These are phyloP conservation scores for Leptinotarsa texana DNA, from an alignment of 1,140 invertebrate species.

Conservation along the genomic window DNA sequence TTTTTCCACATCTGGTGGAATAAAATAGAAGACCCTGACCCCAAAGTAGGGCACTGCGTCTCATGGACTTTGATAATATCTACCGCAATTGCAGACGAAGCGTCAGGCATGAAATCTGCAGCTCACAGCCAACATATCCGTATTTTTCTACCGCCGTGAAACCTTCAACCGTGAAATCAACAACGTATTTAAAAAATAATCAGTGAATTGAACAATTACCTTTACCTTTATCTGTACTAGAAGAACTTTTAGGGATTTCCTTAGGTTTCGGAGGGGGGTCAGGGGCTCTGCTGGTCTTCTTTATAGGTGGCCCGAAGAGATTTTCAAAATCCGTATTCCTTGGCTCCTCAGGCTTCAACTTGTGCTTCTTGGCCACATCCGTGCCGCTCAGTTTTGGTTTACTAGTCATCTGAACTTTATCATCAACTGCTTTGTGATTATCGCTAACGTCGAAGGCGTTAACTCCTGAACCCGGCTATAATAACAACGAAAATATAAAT, in stretches of 20 bases:
- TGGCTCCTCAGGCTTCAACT: conserved; percentile 64
- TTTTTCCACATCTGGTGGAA: too few species aligned
- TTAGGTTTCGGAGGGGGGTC: conserved; percentile 56
- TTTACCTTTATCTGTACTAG: conserved; percentile 23
- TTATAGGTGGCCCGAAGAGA: conserved; percentile 79
- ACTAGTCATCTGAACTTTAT: conserved; percentile 61
- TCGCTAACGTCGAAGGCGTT: conserved; percentile 30
- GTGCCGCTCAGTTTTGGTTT: conserved; percentile 70
- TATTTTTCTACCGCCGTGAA: too few species aligned
- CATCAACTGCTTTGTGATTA: conserved; percentile 38
- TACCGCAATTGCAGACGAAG: too few species aligned
- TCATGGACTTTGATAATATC: too few species aligned
- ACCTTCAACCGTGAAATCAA: too few species aligned
- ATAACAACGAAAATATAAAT: not conserved
- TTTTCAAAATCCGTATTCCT: conserved; percentile 69
- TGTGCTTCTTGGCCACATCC: conserved; percentile 66
- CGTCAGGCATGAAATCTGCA: too few species aligned
- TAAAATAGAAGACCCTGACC: too few species aligned
- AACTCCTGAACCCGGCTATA: conserved; percentile 36
- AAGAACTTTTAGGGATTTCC: conserved; percentile 30
- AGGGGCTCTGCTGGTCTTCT: conserved; percentile 68
- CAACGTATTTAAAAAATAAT: not conserved
- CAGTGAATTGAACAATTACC: not conserved
- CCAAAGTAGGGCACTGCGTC: too few species aligned
- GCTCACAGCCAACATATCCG: too few species aligned